Percentiles rank a stretch among this genome's conserved stretches.
Evolutionary conservation across 2,888 invertebrate species (phyloP).

Genomic region (Caenorhabditis parvicauda): DNA sequence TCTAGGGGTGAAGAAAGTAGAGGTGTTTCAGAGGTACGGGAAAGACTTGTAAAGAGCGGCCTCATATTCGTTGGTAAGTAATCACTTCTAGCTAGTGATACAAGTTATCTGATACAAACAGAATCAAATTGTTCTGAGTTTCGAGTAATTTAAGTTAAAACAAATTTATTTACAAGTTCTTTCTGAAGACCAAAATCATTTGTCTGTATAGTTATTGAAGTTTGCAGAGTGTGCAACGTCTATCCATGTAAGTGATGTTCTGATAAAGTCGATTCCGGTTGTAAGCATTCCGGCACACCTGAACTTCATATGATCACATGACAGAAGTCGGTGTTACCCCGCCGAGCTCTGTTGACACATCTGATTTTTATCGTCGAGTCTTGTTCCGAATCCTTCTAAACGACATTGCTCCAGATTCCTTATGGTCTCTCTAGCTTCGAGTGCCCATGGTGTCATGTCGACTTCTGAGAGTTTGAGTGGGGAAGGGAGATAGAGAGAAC

Average conservation of each 20-base stretch:
- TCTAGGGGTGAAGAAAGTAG: too few species aligned
- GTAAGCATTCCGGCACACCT: conserved; percentile 26
- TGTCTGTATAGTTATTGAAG: conserved; percentile 21
- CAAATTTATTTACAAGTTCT: too few species aligned
- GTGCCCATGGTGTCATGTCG: conserved; percentile 17
- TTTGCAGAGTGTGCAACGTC: conserved; percentile 22
- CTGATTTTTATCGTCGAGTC: conserved; percentile 20
- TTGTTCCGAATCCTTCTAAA: conserved; percentile 24
- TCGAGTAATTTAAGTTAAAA: too few species aligned
- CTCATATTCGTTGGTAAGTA: too few species aligned
- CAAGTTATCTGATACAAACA: too few species aligned
- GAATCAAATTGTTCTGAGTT: too few species aligned
- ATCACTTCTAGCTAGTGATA: too few species aligned
- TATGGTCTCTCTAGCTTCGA: conserved; percentile 26
- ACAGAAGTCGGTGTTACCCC: conserved; percentile 7
- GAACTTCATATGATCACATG: neutral
- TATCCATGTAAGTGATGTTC: conserved; percentile 19
- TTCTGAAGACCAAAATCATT: too few species aligned
- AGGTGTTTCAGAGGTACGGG: too few species aligned
- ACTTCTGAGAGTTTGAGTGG: conserved; percentile 6
- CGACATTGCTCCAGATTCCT: conserved; percentile 31
- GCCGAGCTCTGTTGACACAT: conserved; percentile 33
- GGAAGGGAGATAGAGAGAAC: neutral
- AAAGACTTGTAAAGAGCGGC: too few species aligned
- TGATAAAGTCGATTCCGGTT: conserved; percentile 6